These are phyloP conservation scores for Ataeniobius toweri DNA, from an alignment of 2,797 vertebrate genomes.

Conservation along the genomic window DNA sequence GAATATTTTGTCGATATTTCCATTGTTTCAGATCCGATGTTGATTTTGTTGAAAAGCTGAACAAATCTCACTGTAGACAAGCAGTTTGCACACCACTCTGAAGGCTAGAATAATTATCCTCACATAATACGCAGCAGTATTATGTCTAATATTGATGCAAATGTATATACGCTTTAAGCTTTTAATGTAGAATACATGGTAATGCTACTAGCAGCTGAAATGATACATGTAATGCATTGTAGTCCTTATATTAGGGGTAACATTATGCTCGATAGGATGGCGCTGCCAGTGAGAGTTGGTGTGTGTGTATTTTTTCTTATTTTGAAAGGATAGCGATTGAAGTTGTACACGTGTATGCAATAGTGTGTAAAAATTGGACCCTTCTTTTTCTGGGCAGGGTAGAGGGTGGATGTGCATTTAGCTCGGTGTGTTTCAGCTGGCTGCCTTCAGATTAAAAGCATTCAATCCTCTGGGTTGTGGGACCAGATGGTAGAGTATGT, in stretches of 20 bases:
- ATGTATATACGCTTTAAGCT: constrained; percentile 81
- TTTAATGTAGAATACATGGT: constrained; percentile 77
- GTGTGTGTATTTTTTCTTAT: constrained; percentile 49
- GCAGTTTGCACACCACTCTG: constrained; percentile 67
- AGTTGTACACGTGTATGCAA: constrained; percentile 47
- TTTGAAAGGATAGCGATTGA: constrained; percentile 47
- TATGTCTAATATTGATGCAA: constrained; percentile 78
- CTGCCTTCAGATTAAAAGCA: constrained; percentile 52
- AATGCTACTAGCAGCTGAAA: constrained; percentile 76
- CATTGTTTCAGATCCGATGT: constrained; percentile 43
- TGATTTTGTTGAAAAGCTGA: constrained; percentile 54
- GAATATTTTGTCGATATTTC: constrained; percentile 20
- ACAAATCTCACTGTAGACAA: constrained; percentile 58
- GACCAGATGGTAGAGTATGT: background rate
- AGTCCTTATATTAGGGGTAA: constrained; percentile 83
- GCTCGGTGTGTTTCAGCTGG: constrained; percentile 22
- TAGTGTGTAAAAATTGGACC: constrained; percentile 29
- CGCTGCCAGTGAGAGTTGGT: constrained; percentile 73
- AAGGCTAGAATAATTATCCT: constrained; percentile 55
- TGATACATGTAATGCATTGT: constrained; percentile 75
- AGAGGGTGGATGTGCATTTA: constrained; percentile 23
- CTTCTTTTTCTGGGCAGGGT: background rate
- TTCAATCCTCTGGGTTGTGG: constrained; percentile 16
- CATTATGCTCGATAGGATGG: constrained; percentile 73
- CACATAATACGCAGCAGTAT: constrained; percentile 73